A percentile compares a stretch with the other conserved stretches of the same genome.
Evolutionary conservation across 2,797 vertebrate genomes (phyloP).

Genomic region (Silurus aristotelis): DNA sequence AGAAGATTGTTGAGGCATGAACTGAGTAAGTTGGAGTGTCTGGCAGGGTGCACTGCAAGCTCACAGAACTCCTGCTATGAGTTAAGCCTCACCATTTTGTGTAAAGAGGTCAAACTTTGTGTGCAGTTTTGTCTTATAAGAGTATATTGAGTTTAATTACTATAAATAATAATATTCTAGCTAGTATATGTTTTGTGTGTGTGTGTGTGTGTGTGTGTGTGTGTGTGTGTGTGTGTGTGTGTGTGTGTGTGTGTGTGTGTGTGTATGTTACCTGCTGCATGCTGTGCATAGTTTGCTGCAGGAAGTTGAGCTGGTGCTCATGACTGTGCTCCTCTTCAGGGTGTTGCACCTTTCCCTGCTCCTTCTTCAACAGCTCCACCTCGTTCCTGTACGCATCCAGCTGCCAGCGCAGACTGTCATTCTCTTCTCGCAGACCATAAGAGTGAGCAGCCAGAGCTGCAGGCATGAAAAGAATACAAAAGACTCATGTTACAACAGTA

Average conservation of each 20-base stretch:
- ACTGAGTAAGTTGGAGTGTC: slow-evolving; percentile 4
- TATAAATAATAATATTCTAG: slow-evolving; percentile 75
- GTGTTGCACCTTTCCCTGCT: slow-evolving; percentile 78
- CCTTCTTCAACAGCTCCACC: slow-evolving; percentile 90
- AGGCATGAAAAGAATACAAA: background rate
- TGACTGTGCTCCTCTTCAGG: slow-evolving; percentile 81
- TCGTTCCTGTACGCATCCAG: slow-evolving; percentile 93
- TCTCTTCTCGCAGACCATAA: slow-evolving; percentile 87
- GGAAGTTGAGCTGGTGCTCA: slow-evolving; percentile 87
- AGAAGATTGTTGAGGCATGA: background rate
- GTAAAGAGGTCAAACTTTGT: slow-evolving; percentile 27
- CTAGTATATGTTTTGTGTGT: background rate
- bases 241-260: background rate
- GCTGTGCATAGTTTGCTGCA: slow-evolving; percentile 89
- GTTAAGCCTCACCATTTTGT: background rate
- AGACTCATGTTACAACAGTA: background rate
- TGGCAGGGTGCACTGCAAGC: background rate
- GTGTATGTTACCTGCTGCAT: slow-evolving; percentile 87
- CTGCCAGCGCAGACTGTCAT: slow-evolving; percentile 94
- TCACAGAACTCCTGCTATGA: background rate
- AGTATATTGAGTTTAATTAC: background rate
- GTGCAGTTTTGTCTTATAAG: background rate
- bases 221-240: background rate
- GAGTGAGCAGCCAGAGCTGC: slow-evolving; percentile 79
- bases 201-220: background rate